Conservation (phyloP, 2,888 invertebrate genomes). For the Norana najaformis region DNA sequence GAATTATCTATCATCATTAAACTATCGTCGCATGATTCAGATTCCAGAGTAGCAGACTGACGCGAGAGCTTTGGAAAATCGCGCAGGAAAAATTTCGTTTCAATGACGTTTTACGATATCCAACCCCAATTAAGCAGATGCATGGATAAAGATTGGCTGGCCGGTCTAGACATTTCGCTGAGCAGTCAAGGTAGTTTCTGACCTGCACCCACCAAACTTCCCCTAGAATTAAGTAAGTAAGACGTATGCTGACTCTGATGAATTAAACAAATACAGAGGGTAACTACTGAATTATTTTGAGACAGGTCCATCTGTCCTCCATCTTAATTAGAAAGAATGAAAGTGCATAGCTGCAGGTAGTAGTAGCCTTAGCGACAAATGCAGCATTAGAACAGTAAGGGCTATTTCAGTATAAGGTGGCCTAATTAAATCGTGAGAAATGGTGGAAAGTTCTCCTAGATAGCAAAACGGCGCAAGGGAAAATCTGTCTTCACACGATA, state of each 20-base stretch:
- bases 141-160: neutral
- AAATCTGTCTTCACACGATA: constrained; percentile 13
- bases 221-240: neutral
- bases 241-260: neutral
- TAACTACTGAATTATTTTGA: too few species aligned
- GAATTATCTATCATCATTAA: too few species aligned
- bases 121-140: too few species aligned
- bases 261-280: neutral
- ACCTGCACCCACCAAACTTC: neutral
- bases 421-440: neutral
- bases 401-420: neutral
- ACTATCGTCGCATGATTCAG: too few species aligned
- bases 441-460: neutral
- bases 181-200: neutral
- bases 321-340: neutral
- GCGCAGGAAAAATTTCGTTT: too few species aligned
- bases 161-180: neutral
- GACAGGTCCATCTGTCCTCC: neutral
- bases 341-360: neutral
- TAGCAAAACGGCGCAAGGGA: neutral
- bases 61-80: too few species aligned
- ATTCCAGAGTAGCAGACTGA: too few species aligned
- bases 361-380: neutral
- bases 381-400: neutral
- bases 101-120: too few species aligned